Base-by-base conservation (phyloP, 2,888 invertebrate species). In the Drosophila kambysellisi region DNA sequence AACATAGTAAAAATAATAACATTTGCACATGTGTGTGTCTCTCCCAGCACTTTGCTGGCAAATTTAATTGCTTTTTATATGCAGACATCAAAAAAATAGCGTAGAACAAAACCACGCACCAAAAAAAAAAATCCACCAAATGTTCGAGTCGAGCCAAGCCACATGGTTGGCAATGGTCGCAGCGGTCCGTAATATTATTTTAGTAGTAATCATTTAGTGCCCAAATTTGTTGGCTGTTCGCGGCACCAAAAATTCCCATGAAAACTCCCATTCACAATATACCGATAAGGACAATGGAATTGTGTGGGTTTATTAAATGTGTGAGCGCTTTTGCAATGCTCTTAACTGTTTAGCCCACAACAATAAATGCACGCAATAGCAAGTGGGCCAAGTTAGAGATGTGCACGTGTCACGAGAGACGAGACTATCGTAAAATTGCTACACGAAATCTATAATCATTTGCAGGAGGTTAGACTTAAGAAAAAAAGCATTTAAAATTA, bases 21-120 rank as follows among this genome's bases (percentile, higher is more conserved):
- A 79, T 52, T 75, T 33, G 52, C 71, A 32, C 30, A 37, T 52
- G 46, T 41, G 50, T 60, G 30, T 25, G 41, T 60, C 51, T 67
- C 48, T 60, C 32, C 35, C 41, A 75, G 63, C 76, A 76, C 74
- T 76, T 78, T 82, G 74, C 74, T 70, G 60, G 68, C 70, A 63
- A 74, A 74, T 74, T 85, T 85, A 85, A 85, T 85, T 85, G 88
- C 83, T 82, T 86, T 86, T 82, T 83, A 87, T 86, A 79, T 79
- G 66, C 79, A 56, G 57, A 51, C 72, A 79, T 79, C 72, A 79
- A 79, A 74, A 78, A 69, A 64, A 68, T 71, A 41, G 60, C 62
- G 57, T 65, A 39, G 50, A 53, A 60, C 52, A 62, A 37, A 60
- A 43, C 63, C 59, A 12, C 25, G 41, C 41, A 54, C 53, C 1